Base-by-base conservation (phyloP, 2,888 invertebrate species). In the Aporophyla lueneburgensis region DNA sequence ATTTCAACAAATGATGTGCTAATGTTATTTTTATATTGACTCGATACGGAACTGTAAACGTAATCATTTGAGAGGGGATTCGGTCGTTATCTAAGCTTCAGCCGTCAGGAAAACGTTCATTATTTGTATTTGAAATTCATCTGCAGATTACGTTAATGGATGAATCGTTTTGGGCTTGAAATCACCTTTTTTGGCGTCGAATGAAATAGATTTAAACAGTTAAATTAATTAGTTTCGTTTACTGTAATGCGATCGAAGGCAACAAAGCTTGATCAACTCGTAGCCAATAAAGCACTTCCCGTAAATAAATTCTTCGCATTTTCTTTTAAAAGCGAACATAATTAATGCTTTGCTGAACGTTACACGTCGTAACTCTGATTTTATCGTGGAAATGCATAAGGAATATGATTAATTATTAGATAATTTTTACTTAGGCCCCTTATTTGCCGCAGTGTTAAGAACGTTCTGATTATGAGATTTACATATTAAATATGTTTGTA, bases 1-100 rank as follows among this genome's bases (percentile, higher is more conserved):
- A 90, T 89, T 89, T 89, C 86, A 86, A 87, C 86, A 82, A 87
- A 87, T 85, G 86, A 81, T 83, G 85, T 79, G 80, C 81, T 85
- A 76, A 78, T 86, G 83, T 87, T 76, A 84, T 87, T 84, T 76
- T 80, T 87, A 78, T 78, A 87, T 78, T 77, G 67, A 66, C 78
- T 74, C 9, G 43, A 77, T 73, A 71, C 76, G 72, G 65, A 81
- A 86, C 78, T 73, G 76, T 80, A 73, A 80, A 75, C 58, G 72
- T 84, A 84, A 78, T 73, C 56, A 68, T 74, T 76, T 59, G 43
- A 58, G 81, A 73, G 68, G 56, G 77, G 76, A 78, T 71, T 75
- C 58, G 65, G 43, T 78, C 62, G 33, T 76, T 81, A 80, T 80
- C 72, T 67, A 66, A 53, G 59, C 67, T 56, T 63, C 53, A 75